Evolutionary conservation across 2,113 vertebrate genomes (phyloP).

Genomic region (Oncorhynchus masou): DNA sequence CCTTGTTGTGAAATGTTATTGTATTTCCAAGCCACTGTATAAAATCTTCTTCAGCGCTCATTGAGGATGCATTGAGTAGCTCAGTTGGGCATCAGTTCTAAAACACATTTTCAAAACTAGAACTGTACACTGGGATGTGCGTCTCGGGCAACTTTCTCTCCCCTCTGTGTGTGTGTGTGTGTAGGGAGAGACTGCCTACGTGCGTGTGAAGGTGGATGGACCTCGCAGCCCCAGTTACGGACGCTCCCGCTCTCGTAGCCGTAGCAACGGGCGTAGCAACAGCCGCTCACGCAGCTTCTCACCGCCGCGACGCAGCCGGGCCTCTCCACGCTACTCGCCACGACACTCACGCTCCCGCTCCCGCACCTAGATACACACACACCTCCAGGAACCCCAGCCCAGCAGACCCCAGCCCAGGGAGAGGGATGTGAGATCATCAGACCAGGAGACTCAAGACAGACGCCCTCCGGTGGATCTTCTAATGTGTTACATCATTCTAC

Average conservation of each 20-base stretch:
- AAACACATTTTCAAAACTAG: no score
- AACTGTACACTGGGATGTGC: no score
- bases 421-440: constrained; percentile 40
- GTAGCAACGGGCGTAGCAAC: constrained; percentile 78
- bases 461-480: constrained; percentile 44
- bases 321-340: constrained; percentile 80
- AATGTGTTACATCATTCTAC: constrained; percentile 28
- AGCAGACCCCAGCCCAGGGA: constrained; percentile 4
- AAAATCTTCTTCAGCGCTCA: no score
- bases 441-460: constrained; percentile 3
- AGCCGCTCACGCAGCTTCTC: constrained; percentile 82
- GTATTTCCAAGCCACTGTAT: no score
- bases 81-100: no score
- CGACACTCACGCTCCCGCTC: constrained; percentile 70
- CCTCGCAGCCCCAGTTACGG: constrained; percentile 86
- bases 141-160: no score
- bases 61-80: no score
- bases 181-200: constrained; percentile 89
- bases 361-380: constrained; percentile 57
- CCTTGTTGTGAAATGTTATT: no score
- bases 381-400: neutral
- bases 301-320: constrained; percentile 83
- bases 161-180: constrained; percentile 18
- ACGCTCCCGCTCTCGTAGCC: constrained; percentile 81
- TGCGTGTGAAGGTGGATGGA: constrained; percentile 84